Evolutionary conservation across 2,888 invertebrate species (phyloP).

Genomic region (Panzeria rudis): DNA sequence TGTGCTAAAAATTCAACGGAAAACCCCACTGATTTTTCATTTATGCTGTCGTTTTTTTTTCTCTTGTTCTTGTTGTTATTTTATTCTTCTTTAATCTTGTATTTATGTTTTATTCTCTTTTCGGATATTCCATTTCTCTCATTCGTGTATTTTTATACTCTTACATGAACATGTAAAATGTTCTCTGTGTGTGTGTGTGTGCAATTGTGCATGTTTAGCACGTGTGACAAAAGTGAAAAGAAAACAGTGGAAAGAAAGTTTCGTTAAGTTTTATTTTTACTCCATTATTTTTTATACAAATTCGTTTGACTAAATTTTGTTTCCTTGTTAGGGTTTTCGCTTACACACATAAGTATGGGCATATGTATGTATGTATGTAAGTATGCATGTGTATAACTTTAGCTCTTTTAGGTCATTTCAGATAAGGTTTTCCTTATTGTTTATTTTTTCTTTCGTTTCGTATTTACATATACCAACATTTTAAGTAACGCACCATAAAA

Average conservation of each 20-base stretch:
- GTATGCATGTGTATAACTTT: slow-evolving; percentile 24
- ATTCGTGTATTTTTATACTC: slow-evolving; percentile 35
- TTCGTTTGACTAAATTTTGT: neutral
- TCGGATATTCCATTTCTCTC: slow-evolving; percentile 28
- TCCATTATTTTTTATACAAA: slow-evolving; percentile 17
- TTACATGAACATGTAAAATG: slow-evolving; percentile 13
- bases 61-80: slow-evolving; percentile 10
- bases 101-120: slow-evolving; percentile 26
- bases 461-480: slow-evolving; percentile 13
- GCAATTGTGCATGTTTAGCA: slow-evolving; percentile 42
- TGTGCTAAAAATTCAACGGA: slow-evolving; percentile 52
- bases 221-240: slow-evolving; percentile 50
- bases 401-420: slow-evolving; percentile 40
- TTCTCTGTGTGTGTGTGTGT: neutral
- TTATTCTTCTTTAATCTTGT: neutral
- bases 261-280: slow-evolving; percentile 65
- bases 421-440: slow-evolving; percentile 28
- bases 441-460: slow-evolving; percentile 26
- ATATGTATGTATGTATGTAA: neutral
- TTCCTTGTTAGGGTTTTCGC: neutral
- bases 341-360: neutral
- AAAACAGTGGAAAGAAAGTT: slow-evolving; percentile 47
- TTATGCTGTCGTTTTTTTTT: slow-evolving; percentile 52
- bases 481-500: neutral
- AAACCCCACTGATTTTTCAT: slow-evolving; percentile 58